phyloP scores from a whole-genome alignment of 2,797 vertebrate species.

The Hydrolagus colliei region DNA sequence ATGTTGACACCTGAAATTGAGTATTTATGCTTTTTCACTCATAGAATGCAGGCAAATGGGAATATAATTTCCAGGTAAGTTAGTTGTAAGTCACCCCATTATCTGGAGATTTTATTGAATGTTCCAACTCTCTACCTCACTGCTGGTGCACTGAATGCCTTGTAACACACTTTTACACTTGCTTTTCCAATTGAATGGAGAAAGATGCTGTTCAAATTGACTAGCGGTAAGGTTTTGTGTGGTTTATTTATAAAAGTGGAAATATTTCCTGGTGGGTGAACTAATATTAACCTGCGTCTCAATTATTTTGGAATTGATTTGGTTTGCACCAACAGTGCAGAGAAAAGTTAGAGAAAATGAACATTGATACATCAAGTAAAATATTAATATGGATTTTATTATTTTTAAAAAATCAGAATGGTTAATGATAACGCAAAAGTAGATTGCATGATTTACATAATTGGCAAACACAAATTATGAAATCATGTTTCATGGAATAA shows the following conservation, averaged over 20 bases:
- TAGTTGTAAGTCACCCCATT: neutral
- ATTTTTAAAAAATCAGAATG: neutral
- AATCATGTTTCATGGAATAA: neutral
- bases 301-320: too few species aligned
- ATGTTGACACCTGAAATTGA: slow-evolving; percentile 2
- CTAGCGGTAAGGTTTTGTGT: neutral
- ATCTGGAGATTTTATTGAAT: neutral
- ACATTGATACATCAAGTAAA: neutral
- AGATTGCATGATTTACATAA: neutral
- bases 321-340: neutral
- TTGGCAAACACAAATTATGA: neutral
- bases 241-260: neutral
- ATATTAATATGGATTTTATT: neutral
- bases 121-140: neutral
- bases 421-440: too few species aligned
- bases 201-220: neutral
- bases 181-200: neutral
- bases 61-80: slow-evolving; percentile 94
- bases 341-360: neutral
- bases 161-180: neutral
- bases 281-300: neutral
- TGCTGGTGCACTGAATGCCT: neutral
- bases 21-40: slow-evolving; percentile 34
- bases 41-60: slow-evolving; percentile 89
- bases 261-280: neutral